These are phyloP conservation scores for Psittacula derbiana DNA, from an alignment of 2,797 vertebrate species.

Conservation along the genomic window DNA sequence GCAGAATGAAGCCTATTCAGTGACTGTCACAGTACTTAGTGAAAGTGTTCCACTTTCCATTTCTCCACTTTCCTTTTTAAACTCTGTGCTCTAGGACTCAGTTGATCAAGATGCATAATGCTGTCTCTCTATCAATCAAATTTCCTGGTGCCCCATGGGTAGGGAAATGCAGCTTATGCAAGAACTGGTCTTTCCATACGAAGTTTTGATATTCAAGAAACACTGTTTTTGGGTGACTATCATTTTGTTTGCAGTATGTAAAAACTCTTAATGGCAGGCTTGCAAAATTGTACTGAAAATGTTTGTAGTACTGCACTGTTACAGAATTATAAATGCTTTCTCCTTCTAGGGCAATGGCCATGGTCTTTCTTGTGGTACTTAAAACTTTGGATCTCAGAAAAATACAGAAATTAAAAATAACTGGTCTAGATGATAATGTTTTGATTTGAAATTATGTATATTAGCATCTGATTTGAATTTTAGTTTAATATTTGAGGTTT, in stretches of 20 bases:
- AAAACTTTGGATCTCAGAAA: not conserved
- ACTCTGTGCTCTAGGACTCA: not conserved
- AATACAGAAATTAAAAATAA: not conserved
- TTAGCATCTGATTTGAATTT: not conserved
- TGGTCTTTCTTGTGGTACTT: not conserved
- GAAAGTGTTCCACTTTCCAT: not conserved
- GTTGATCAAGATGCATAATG: not conserved
- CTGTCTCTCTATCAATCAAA: not conserved
- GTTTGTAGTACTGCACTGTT: not conserved
- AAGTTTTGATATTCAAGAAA: not conserved
- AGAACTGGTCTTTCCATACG: not conserved
- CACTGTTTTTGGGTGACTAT: not conserved
- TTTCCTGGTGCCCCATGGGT: fast-evolving
- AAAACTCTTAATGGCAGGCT: not conserved
- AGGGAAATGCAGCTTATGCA: not conserved
- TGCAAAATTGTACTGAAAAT: not conserved
- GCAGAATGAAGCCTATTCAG: not conserved
- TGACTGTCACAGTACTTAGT: not conserved
- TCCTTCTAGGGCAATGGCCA: not conserved
- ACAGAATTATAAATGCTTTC: not conserved
- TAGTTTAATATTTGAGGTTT: not conserved
- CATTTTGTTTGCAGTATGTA: not conserved
- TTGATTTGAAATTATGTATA: not conserved
- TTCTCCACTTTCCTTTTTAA: not conserved
- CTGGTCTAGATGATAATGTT: not conserved